These are phyloP conservation scores for Drosophila infuscata DNA, from an alignment of 2,888 invertebrate species.

Conservation along the genomic window DNA sequence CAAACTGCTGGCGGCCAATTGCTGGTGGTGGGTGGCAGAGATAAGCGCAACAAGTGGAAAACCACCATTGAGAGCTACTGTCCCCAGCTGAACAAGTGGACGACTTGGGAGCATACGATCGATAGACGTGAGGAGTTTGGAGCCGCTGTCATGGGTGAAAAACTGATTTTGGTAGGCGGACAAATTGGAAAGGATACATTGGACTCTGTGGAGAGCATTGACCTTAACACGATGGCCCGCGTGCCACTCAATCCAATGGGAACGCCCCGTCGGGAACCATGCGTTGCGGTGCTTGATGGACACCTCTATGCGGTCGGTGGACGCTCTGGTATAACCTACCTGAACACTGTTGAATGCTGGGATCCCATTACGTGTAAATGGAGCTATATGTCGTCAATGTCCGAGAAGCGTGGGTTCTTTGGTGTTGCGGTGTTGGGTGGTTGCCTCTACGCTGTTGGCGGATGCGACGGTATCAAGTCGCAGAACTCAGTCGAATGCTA, in stretches of 20 bases:
- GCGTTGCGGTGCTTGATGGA: slow-evolving; percentile 91
- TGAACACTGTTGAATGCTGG: slow-evolving; percentile 97
- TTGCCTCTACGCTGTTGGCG: slow-evolving; percentile 95
- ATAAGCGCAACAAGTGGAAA: slow-evolving; percentile 87
- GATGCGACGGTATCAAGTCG: slow-evolving; percentile 89
- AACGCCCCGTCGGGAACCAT: slow-evolving; percentile 93
- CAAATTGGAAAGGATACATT: slow-evolving; percentile 80
- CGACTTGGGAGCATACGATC: too few species aligned
- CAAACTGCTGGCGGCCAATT: slow-evolving; percentile 93
- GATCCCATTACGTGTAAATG: slow-evolving; percentile 94
- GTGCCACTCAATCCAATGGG: slow-evolving; percentile 94
- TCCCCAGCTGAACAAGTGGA: too few species aligned
- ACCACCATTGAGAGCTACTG: slow-evolving; percentile 86
- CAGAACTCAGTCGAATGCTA: slow-evolving; percentile 95
- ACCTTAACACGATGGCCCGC: slow-evolving; percentile 93
- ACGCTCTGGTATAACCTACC: slow-evolving; percentile 94
- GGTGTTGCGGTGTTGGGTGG: too few species aligned
- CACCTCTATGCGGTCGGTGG: slow-evolving; percentile 98
- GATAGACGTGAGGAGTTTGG: slow-evolving; percentile 67
- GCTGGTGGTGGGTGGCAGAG: slow-evolving; percentile 93
- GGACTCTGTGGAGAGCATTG: slow-evolving; percentile 95
- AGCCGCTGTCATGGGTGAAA: too few species aligned
- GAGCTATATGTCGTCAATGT: slow-evolving; percentile 89
- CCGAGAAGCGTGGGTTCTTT: too few species aligned
- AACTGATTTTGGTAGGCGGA: too few species aligned